A percentile compares a stretch with the other conserved stretches of the same genome.
phyloP scores from a whole-genome alignment of 2,797 vertebrate genomes.

The Eulemur mongoz region DNA sequence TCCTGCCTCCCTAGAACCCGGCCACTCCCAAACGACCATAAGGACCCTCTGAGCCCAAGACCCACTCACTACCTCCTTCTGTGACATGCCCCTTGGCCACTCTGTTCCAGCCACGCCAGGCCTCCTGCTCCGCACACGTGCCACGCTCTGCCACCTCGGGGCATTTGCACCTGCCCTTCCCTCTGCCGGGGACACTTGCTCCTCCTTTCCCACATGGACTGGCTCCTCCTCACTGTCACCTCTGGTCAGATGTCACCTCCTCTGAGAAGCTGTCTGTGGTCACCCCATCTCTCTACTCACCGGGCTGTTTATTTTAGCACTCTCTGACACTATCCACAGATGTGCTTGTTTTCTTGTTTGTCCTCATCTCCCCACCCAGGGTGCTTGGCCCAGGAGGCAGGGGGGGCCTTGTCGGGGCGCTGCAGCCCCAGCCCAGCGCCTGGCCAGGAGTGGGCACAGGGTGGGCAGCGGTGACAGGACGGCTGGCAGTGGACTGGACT shows the following conservation, averaged over 20 bases:
- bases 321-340: neutral
- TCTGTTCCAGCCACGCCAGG: too few species aligned
- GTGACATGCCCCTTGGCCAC: rapidly evolving
- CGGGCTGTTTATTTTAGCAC: rapidly evolving
- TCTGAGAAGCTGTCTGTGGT: neutral
- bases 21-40: neutral
- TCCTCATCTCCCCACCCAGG: neutral
- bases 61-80: rapidly evolving
- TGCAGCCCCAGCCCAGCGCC: too few species aligned
- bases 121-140: rapidly evolving
- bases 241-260: neutral
- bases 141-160: neutral
- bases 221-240: neutral
- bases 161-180: neutral
- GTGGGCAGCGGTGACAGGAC: neutral
- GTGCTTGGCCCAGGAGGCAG: too few species aligned
- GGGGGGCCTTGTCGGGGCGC: neutral
- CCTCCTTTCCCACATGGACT: neutral
- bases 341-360: neutral
- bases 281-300: neutral
- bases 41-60: neutral
- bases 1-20: neutral
- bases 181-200: neutral
- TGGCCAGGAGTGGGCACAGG: neutral
- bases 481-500: rapidly evolving